Evolutionary conservation across 2,888 invertebrate species (phyloP), one percentile per base, ranked within the genome.

Genomic region (Caenorhabditis sp.): DNA sequence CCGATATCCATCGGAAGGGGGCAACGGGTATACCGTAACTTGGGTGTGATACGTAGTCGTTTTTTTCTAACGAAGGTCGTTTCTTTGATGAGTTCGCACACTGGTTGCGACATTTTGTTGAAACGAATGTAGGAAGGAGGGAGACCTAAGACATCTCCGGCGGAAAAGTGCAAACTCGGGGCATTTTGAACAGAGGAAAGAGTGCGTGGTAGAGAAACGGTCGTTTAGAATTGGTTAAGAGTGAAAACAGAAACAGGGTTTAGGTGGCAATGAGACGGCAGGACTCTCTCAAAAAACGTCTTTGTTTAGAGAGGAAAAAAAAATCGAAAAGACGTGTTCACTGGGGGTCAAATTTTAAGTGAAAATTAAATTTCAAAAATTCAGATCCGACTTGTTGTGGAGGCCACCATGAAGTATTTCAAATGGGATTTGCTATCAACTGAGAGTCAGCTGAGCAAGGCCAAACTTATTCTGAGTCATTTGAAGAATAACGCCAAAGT

Each of bases 401-500:
- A 90, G 63, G 89, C 90, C 22, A 91, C 91, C 47, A 89, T 90
- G 89, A 74, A 85, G 31, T 90, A 92, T 76, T 91, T 92, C 89
- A 90, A 91, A 61, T 92, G 91, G 91, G 90, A 91, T 69, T 51
- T 80, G 31, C 82, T 92, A 44, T 80, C 90, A 0, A 88, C 88
- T 66, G 92, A 92, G 64, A 82, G 83, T 59, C 91, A 90, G 64
- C 86, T 92, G 80, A 86, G 88, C 69, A 91, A 91, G 75, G 90
- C 90, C 12, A 87, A 87, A 41, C 82, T 87, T 22, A 85, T 87
- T 56, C 69, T 87, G 61, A 86, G 88, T 59, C 92, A 92, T 83
- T 85, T 92, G 72, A 92, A 92, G 80, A 92, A 92, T 86, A 92
- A 92, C 69, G 91, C 92, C 22, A 92, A 92, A 77, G 92, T 92